Evolutionary conservation across 1,140 invertebrate species (phyloP), one percentile per base, ranked within the genome.

Genomic region (Hyphantria cunea): DNA sequence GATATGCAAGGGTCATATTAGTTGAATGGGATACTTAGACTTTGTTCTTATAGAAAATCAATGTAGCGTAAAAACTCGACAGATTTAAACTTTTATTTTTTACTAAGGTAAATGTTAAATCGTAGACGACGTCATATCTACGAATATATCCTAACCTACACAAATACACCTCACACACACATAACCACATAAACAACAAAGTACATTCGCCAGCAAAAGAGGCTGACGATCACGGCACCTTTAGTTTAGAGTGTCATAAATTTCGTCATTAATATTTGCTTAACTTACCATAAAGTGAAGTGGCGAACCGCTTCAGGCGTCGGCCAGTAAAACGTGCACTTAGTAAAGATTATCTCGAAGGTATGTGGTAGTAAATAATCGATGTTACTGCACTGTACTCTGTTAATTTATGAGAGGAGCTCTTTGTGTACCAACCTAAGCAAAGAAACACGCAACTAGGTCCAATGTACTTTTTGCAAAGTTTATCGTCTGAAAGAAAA

Each of bases 231-330:
- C 56, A 60, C 48, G 13, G 48, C 56, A 56, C 53, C 56, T 55
- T 70, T 42, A 54, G 48, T 76, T 72, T 64, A 72, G 61, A 75
- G 64, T 59, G 67, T 60, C 65, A 73, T 86, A 83, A 83, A 84
- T 84, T 64, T 59, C 65, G 76, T 68, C 76, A 78, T 84, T 86
- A 84, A 84, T 85, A 85, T 84, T 84, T 82, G 76, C 82, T 84
- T 83, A 80, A 80, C 72, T 79, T 79, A 80, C 77, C 74, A 85
- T 87, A 87, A 86, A 86, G 70, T 69, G 71, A 75, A 76, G 78
- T 76, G 74, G 68, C 64, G 66, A 67, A 66, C 68, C 52, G 41
- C 51, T 49, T 49, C 45, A 42, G 61, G 67, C 71, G 63, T 48
- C 65, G 65, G 59, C 71, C 69, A 69, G 64, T 78, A 78, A 76